These are phyloP conservation scores for Myiothlypis chrysogaster DNA, from an alignment of 2,797 vertebrate species.

Conservation along the genomic window DNA sequence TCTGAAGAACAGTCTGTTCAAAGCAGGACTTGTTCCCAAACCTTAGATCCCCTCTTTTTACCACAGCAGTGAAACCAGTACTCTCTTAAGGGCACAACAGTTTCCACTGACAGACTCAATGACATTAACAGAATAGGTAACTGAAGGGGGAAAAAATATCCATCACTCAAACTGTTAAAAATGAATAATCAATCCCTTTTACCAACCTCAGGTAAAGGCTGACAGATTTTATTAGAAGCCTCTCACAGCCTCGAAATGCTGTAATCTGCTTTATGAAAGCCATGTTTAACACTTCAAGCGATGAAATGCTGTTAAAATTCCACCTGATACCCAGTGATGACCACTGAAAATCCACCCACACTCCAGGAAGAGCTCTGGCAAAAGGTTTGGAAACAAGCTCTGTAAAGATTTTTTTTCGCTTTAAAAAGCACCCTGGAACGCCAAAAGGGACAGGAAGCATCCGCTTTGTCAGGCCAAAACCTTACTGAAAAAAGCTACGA, in stretches of 20 bases:
- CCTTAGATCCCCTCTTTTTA: not conserved
- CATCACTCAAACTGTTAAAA: not conserved
- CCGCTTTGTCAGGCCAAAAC: not conserved
- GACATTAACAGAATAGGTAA: not conserved
- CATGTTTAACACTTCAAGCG: not conserved
- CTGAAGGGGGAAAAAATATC: not conserved
- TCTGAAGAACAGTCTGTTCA: not conserved
- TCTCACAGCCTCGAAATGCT: not conserved
- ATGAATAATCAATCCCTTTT: not conserved
- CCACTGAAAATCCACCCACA: not conserved
- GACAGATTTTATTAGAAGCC: not conserved
- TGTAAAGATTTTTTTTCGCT: not conserved
- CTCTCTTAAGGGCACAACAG: not conserved
- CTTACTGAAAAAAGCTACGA: not conserved
- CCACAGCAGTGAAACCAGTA: not conserved
- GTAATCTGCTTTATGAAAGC: not conserved
- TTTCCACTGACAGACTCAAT: not conserved
- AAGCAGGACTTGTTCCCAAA: not conserved
- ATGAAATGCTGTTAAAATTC: not conserved
- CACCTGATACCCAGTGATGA: not conserved
- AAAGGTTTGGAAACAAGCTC: not conserved
- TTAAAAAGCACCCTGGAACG: not conserved
- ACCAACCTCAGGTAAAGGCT: not conserved
- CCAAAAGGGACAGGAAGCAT: not conserved
- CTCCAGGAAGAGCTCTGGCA: not conserved